Conservation (phyloP, 2,113 vertebrate species). For the Fukomys damarensis region DNA sequence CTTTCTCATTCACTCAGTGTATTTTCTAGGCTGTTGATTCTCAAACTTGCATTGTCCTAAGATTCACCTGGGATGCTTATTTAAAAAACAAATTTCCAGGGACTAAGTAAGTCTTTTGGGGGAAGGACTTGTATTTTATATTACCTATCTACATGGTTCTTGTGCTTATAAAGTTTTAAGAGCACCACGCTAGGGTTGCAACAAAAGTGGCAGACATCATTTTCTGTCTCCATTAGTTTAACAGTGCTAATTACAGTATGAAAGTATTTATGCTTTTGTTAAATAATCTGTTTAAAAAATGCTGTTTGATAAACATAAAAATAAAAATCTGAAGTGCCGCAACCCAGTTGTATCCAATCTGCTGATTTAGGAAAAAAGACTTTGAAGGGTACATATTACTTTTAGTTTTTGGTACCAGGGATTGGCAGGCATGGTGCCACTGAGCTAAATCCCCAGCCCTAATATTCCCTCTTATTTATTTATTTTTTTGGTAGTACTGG, state of each 20-base stretch:
- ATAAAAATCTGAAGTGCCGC: slow-evolving; percentile 1
- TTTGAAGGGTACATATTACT: no score
- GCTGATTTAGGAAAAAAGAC: slow-evolving; percentile 38
- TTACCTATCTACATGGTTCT: background rate
- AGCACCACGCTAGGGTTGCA: background rate
- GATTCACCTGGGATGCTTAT: background rate
- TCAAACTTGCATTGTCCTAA: background rate
- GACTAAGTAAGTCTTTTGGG: background rate
- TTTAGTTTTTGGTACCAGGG: no score
- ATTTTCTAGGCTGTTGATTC: slow-evolving; percentile 19
- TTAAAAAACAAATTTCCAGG: slow-evolving; percentile 19
- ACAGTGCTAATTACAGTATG: background rate
- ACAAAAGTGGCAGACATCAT: background rate
- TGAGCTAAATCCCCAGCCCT: no score
- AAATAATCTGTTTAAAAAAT: slow-evolving; percentile 39
- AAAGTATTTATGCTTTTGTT: slow-evolving; percentile 57
- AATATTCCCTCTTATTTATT: no score
- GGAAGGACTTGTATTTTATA: background rate
- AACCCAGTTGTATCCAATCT: background rate
- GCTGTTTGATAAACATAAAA: slow-evolving; percentile 34
- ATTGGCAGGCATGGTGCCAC: no score
- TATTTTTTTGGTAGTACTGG: no score
- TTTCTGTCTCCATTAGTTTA: background rate
- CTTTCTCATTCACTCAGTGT: background rate
- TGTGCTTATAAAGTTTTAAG: background rate